Conservation (phyloP, 35 echinoderm and acorn worm species). For the Anneissia japonica region DNA sequence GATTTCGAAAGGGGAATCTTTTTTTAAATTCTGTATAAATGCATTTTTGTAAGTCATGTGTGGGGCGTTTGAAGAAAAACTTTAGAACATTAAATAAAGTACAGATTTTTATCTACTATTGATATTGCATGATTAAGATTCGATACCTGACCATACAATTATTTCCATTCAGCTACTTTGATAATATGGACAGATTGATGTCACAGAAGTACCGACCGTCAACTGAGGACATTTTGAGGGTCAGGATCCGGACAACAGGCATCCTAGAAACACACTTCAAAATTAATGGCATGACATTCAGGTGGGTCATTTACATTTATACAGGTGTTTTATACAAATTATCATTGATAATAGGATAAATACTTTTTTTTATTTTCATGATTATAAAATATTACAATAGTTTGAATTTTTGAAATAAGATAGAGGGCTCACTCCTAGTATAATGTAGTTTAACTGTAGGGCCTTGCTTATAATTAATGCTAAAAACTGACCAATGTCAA, state of each 20-base stretch:
- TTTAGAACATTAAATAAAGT: neutral
- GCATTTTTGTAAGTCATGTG: neutral
- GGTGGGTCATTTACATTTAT: conserved; percentile 17
- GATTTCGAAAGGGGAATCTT: neutral
- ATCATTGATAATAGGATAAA: no score
- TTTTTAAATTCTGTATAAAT: neutral
- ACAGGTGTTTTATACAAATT: neutral
- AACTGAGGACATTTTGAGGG: conserved; percentile 84
- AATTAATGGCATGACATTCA: conserved; percentile 73
- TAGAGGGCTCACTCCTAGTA: neutral
- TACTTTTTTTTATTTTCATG: no score
- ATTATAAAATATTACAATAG: no score
- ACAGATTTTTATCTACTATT: neutral
- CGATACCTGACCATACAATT: neutral
- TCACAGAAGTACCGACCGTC: conserved; percentile 65
- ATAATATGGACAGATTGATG: conserved; percentile 82
- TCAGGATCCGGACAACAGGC: conserved; percentile 83
- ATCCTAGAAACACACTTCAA: conserved; percentile 93
- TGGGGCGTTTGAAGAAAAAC: neutral
- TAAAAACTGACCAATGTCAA: no score
- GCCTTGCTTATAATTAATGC: no score
- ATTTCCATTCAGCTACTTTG: conserved; percentile 71
- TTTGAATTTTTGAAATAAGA: neutral
- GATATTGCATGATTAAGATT: neutral
- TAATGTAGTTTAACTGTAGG: no score